Evolutionary conservation across 92 coral and sea anemone species (phyloP).

Genomic region (Porites evermanni): DNA sequence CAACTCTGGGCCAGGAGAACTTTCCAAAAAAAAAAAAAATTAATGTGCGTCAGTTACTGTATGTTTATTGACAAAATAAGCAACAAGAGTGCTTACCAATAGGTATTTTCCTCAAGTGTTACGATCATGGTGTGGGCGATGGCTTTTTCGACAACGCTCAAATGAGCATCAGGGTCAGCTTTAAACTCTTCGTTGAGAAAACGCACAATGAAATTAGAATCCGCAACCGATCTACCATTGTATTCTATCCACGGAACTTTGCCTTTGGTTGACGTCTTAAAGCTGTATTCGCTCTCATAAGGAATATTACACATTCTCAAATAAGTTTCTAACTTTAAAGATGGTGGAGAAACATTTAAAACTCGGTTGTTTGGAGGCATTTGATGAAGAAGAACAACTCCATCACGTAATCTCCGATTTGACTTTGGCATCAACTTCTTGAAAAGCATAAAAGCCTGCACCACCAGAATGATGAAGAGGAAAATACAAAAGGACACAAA

Average conservation of each 20-base stretch:
- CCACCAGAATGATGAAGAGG: constrained; percentile 13
- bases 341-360: constrained; percentile 65
- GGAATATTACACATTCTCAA: constrained; percentile 65
- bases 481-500: background rate
- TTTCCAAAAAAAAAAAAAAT: too few relatives aligned
- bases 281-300: constrained; percentile 59
- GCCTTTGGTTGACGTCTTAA: constrained; percentile 58
- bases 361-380: constrained; percentile 58
- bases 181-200: constrained; percentile 66
- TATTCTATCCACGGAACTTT: constrained; percentile 75
- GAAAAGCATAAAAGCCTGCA: constrained; percentile 11
- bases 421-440: constrained; percentile 4
- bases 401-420: constrained; percentile 11
- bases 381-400: constrained; percentile 67
- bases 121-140: constrained; percentile 58
- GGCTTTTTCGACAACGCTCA: constrained; percentile 55
- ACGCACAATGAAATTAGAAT: constrained; percentile 57
- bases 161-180: constrained; percentile 53
- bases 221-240: constrained; percentile 53
- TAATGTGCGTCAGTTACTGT: too few relatives aligned
- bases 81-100: constrained; percentile 50
- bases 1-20: too few relatives aligned
- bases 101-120: constrained; percentile 68
- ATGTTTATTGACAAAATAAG: background rate
- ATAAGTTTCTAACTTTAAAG: constrained; percentile 63